Evolutionary conservation across 1,140 invertebrate genomes (phyloP).

Genomic region (Cylas formicarius): DNA sequence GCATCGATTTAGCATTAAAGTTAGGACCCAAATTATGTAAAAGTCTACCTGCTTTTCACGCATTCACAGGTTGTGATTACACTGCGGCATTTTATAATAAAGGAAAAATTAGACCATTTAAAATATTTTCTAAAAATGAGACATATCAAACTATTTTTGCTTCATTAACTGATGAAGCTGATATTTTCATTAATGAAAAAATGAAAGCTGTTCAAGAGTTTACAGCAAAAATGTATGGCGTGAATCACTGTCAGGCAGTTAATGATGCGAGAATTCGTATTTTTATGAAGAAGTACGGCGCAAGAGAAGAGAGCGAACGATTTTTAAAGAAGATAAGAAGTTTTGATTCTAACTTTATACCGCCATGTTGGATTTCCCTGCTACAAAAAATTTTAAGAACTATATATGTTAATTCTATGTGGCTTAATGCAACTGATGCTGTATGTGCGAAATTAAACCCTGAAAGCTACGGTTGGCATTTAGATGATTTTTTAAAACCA

Average conservation of each 20-base stretch:
- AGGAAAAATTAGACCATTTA: conserved; percentile 37
- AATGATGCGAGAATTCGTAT: conserved; percentile 2
- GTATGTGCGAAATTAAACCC: conserved; percentile 4
- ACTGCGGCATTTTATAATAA: conserved; percentile 38
- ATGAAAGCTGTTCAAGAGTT: conserved; percentile 6
- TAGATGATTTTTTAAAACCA: conserved; percentile 17
- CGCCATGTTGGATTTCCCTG: conserved; percentile 11
- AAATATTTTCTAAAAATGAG: conserved; percentile 28
- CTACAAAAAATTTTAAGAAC: conserved; percentile 11
- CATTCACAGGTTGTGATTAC: conserved; percentile 39
- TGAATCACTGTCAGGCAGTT: conserved; percentile 3
- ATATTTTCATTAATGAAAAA: conserved; percentile 12
- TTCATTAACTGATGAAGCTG: conserved; percentile 7
- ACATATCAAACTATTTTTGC: conserved; percentile 7
- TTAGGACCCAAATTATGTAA: conserved; percentile 32
- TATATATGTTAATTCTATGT: conserved; percentile 10
- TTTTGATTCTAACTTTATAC: conserved; percentile 7
- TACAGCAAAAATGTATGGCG: conserved; percentile 5
- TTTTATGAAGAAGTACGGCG: conserved; percentile 6
- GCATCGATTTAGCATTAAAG: conserved; percentile 28
- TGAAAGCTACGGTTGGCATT: conserved; percentile 13
- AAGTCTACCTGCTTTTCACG: conserved; percentile 35
- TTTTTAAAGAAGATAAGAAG: conserved; percentile 6
- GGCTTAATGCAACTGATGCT: conserved; percentile 5
- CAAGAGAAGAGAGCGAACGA: conserved; percentile 6